These are phyloP conservation scores for Eumaeus atala DNA, from an alignment of 1,140 invertebrate species.

Conservation along the genomic window DNA sequence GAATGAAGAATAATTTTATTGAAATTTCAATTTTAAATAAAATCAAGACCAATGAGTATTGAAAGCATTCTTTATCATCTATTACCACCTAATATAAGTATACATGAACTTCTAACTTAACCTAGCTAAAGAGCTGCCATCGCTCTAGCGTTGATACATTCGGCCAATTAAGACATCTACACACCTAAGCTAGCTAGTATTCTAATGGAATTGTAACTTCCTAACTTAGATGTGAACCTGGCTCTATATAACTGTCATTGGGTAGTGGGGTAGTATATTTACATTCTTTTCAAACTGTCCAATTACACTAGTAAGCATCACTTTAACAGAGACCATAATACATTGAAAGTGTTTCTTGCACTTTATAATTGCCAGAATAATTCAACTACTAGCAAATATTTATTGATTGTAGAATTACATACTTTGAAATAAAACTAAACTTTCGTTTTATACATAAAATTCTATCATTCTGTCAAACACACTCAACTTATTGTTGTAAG, in stretches of 20 bases:
- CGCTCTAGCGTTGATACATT: constrained; percentile 20
- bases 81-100: constrained; percentile 58
- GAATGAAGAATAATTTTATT: constrained; percentile 1
- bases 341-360: constrained; percentile 23
- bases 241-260: constrained; percentile 18
- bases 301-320: constrained; percentile 58
- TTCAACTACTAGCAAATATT: constrained; percentile 13
- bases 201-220: background rate
- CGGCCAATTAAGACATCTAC: constrained; percentile 15
- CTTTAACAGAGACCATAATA: constrained; percentile 41
- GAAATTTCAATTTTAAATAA: constrained; percentile 17
- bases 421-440: constrained; percentile 15
- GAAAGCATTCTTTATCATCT: constrained; percentile 44
- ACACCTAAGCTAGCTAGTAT: constrained; percentile 3
- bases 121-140: constrained; percentile 33
- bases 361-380: constrained; percentile 12
- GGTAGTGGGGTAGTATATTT: constrained; percentile 32
- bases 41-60: constrained; percentile 50
- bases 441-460: constrained; percentile 8
- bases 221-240: constrained; percentile 2
- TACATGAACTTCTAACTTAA: constrained; percentile 45
- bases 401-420: constrained; percentile 9
- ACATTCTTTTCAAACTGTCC: constrained; percentile 33
- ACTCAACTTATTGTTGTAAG: too few relatives aligned
- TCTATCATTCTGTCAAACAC: too few relatives aligned